Percentiles rank a stretch among this genome's conserved stretches.
phyloP scores from a whole-genome alignment of 2,888 invertebrate genomes.

The Resseliella maxima region DNA sequence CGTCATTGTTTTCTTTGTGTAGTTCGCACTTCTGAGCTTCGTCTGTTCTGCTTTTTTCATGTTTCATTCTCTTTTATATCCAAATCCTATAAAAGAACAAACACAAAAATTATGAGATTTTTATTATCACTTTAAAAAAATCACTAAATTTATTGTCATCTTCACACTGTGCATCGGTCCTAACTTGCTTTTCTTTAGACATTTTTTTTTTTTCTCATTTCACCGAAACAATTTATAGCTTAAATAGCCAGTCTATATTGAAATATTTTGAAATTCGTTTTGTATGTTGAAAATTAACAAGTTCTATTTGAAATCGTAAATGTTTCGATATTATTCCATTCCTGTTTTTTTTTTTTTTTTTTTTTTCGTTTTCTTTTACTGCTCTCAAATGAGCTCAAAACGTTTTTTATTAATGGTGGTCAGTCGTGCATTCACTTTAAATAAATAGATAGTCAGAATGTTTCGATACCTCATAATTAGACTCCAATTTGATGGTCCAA shows the following conservation, averaged over 20 bases:
- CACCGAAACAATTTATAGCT: neutral
- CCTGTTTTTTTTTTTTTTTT: neutral
- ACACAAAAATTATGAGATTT: slow-evolving; percentile 42
- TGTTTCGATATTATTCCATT: neutral
- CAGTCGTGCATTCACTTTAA: slow-evolving; percentile 22
- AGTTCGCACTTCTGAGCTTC: slow-evolving; percentile 17
- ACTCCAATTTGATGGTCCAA: neutral
- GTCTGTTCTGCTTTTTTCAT: neutral
- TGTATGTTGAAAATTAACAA: neutral
- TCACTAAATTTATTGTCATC: slow-evolving; percentile 53
- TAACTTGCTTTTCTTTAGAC: neutral
- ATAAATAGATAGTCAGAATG: neutral
- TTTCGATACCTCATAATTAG: neutral
- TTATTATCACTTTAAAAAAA: slow-evolving; percentile 49
- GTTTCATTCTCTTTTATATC: neutral
- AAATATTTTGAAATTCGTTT: neutral
- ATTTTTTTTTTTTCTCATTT: neutral
- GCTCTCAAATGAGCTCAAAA: slow-evolving; percentile 37
- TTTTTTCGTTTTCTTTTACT: neutral
- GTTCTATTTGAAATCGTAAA: neutral
- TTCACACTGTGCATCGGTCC: slow-evolving; percentile 10
- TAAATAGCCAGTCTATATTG: neutral
- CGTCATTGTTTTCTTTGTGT: neutral
- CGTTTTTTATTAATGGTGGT: neutral
- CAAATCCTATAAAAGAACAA: slow-evolving; percentile 20